Evolutionary conservation across 2,888 invertebrate species (phyloP).

Genomic region (Melanostoma scalare): DNA sequence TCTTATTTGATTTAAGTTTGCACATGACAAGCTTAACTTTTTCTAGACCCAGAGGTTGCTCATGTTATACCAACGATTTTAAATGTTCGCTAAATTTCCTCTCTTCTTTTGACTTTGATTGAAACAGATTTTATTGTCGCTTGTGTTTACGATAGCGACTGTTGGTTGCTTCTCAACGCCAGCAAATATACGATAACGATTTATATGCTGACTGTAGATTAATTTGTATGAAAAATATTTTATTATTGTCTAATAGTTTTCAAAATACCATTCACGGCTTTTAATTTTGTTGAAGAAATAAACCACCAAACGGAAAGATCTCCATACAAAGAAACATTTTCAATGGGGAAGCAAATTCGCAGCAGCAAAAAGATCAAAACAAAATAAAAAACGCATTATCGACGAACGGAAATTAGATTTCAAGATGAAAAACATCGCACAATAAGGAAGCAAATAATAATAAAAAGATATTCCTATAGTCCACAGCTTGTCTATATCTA

Average conservation of each 20-base stretch:
- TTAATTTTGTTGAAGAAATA: background rate
- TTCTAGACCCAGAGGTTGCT: no score
- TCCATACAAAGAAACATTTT: slow-evolving; percentile 10
- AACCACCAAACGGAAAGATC: background rate
- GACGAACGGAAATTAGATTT: slow-evolving; percentile 66
- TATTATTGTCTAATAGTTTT: background rate
- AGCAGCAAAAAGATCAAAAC: background rate
- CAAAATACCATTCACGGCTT: slow-evolving; percentile 1
- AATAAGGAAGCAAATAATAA: slow-evolving; percentile 53
- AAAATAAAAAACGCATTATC: slow-evolving; percentile 32
- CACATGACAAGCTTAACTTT: no score
- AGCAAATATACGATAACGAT: no score
- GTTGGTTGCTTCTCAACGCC: no score
- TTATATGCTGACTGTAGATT: no score
- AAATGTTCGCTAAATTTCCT: no score
- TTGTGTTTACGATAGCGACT: no score
- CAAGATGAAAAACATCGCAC: slow-evolving; percentile 39
- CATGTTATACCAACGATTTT: no score
- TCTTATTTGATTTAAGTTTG: no score
- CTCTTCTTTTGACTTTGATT: no score
- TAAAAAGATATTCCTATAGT: slow-evolving; percentile 31
- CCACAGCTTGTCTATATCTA: background rate
- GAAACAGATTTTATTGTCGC: no score
- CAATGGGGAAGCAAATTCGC: slow-evolving; percentile 32
- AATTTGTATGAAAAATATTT: no score